Evolutionary conservation across 2,888 invertebrate genomes (phyloP).

Genomic region (Syritta pipiens): DNA sequence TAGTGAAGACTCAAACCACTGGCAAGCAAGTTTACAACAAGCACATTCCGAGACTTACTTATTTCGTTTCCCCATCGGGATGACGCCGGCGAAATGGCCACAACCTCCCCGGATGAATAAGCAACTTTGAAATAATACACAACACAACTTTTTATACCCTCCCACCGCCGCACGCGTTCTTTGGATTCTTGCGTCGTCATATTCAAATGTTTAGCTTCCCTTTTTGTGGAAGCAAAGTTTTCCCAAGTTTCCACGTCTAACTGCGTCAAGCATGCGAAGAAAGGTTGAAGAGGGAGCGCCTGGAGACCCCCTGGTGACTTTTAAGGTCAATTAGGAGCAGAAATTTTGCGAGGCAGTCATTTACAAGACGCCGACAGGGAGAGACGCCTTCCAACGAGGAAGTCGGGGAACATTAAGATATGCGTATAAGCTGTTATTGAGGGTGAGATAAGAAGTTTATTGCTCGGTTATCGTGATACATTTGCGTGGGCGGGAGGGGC

Average conservation of each 20-base stretch:
- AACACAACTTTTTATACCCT: too few relatives aligned
- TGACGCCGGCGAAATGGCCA: background rate
- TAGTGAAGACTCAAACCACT: slow-evolving; percentile 44
- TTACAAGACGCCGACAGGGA: background rate
- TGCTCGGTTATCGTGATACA: slow-evolving; percentile 24
- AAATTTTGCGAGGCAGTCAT: slow-evolving; percentile 38
- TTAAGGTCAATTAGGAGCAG: slow-evolving; percentile 54
- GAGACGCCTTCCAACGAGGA: background rate
- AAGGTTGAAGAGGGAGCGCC: background rate
- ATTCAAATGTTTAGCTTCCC: slow-evolving; percentile 17
- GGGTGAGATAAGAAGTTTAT: slow-evolving; percentile 45
- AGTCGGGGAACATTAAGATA: slow-evolving; percentile 34
- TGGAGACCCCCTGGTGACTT: background rate
- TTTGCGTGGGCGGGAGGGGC: background rate
- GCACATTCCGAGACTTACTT: slow-evolving; percentile 43
- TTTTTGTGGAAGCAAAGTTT: background rate
- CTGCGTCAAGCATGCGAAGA: slow-evolving; percentile 5
- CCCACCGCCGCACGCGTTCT: too few relatives aligned
- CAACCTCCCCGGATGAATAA: background rate
- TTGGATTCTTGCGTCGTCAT: slow-evolving; percentile 4
- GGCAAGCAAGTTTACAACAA: slow-evolving; percentile 37
- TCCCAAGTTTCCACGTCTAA: background rate
- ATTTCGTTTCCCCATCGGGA: background rate
- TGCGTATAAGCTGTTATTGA: slow-evolving; percentile 12
- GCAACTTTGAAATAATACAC: slow-evolving; percentile 3